Base-by-base conservation (phyloP, 1,140 invertebrate species). In the Drosophila rufa region DNA sequence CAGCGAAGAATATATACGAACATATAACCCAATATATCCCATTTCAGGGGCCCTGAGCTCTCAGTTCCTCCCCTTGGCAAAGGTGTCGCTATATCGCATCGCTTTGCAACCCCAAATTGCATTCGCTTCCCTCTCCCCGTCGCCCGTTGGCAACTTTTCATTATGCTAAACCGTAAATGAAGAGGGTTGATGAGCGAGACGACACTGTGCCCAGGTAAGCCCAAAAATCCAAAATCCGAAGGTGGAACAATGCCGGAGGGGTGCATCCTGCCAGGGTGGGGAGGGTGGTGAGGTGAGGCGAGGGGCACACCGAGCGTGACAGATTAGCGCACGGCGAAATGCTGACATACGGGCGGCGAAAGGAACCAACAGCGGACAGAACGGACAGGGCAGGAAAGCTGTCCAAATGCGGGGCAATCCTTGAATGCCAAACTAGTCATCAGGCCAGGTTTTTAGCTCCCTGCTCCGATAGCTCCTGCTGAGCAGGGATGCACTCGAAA, bases 161-260 rank as follows among this genome's bases (percentile, higher is more conserved):
- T 90, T 87, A 87, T 87, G 84, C 84, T 89, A 87, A 87, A 84
- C 84, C 84, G 73, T 89, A 87, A 87, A 87, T 87, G 84, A 89
- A 89, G 84, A 89, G 84, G 84, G 84, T 89, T 89, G 84, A 80
- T 79, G 64, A 57, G 62, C 59, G 51, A 60, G 64, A 27, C 12
- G 27, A n/a, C 17, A 19, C 45, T 53, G 38, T 47, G 67, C 59
- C 42, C 83, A 86, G 83, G 83, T 86, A 80, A 56, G 51, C 70
- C 74, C 69, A 27, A 60, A 40, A 56, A 53, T 73, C 62, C 65
- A 33, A 56, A 27, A 46, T 42, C 36, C 56, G 17, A 66, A 78
- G 75, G 75, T 79, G 75, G 74, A 68, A 67, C 74, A 77, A 69
- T 51, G 43, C 30, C 43, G 17, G 66, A 51, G 45, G 46, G 43